These are phyloP conservation scores for Drosophila saltans DNA, from an alignment of 1,140 invertebrate species.

Conservation along the genomic window DNA sequence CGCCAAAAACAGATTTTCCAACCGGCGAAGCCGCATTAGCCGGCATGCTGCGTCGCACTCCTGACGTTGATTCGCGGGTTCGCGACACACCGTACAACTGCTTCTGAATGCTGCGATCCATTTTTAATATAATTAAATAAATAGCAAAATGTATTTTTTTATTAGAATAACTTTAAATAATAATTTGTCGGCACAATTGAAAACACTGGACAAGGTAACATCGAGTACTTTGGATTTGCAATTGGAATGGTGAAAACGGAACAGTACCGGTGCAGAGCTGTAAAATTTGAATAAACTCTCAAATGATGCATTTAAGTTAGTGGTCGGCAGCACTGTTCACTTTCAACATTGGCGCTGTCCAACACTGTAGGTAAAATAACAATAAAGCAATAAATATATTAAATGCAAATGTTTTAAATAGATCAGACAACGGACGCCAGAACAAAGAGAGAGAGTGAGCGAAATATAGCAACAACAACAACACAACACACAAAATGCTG, in stretches of 20 bases:
- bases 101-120: slow-evolving; percentile 57
- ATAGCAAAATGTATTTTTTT: neutral
- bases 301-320: too few species aligned
- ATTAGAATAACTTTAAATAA: too few species aligned
- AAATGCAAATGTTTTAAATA: neutral
- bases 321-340: too few species aligned
- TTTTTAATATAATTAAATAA: slow-evolving; percentile 8
- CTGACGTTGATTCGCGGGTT: slow-evolving; percentile 51
- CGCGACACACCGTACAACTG: slow-evolving; percentile 48
- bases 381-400: neutral
- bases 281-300: too few species aligned
- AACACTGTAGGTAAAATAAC: neutral
- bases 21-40: slow-evolving; percentile 31
- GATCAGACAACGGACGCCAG: slow-evolving; percentile 6
- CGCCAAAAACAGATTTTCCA: slow-evolving; percentile 68
- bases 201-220: neutral
- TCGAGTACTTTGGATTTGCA: neutral
- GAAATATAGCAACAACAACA: slow-evolving; percentile 46
- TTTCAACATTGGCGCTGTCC: neutral
- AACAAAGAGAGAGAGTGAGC: slow-evolving; percentile 25
- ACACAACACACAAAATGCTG: slow-evolving; percentile 58
- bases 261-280: too few species aligned
- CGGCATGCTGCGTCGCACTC: slow-evolving; percentile 35
- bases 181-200: neutral
- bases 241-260: too few species aligned